phyloP scores from a whole-genome alignment of 2,888 invertebrate genomes.

The Brachyopa scutellaris region DNA sequence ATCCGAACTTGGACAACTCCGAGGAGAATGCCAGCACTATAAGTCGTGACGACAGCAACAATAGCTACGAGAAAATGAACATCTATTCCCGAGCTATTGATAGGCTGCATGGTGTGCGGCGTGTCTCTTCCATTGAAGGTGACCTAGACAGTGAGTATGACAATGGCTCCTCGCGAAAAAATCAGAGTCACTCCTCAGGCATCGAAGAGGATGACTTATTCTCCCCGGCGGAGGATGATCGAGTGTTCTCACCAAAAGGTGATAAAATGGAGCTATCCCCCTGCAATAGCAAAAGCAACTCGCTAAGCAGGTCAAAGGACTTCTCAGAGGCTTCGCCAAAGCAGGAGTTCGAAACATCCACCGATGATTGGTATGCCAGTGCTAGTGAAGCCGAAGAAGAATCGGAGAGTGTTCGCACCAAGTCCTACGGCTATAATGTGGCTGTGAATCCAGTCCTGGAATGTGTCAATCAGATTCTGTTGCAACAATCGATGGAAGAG shows the following conservation, averaged over 20 bases:
- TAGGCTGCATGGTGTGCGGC: conserved; percentile 84
- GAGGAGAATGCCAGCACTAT: conserved; percentile 79
- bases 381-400: conserved; percentile 89
- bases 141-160: conserved; percentile 75
- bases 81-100: conserved; percentile 84
- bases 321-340: conserved; percentile 80
- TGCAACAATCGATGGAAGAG: conserved; percentile 87
- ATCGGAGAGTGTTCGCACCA: conserved; percentile 74
- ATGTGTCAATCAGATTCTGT: conserved; percentile 91
- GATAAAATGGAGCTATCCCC: conserved; percentile 56
- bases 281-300: conserved; percentile 75
- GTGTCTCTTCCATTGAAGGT: conserved; percentile 79
- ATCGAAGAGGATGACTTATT: conserved; percentile 78
- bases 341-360: conserved; percentile 80
- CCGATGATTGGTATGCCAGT: conserved; percentile 91
- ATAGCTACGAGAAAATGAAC: conserved; percentile 78
- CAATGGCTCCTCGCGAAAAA: conserved; percentile 72
- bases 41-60: conserved; percentile 78
- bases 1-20: conserved; percentile 78
- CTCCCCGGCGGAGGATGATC: conserved; percentile 77
- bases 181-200: conserved; percentile 64
- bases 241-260: conserved; percentile 62
- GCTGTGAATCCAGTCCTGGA: conserved; percentile 92
- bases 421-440: conserved; percentile 82
- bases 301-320: conserved; percentile 76